phyloP scores from a whole-genome alignment of 2,113 vertebrate species.

The Porphyrio hochstetteri region DNA sequence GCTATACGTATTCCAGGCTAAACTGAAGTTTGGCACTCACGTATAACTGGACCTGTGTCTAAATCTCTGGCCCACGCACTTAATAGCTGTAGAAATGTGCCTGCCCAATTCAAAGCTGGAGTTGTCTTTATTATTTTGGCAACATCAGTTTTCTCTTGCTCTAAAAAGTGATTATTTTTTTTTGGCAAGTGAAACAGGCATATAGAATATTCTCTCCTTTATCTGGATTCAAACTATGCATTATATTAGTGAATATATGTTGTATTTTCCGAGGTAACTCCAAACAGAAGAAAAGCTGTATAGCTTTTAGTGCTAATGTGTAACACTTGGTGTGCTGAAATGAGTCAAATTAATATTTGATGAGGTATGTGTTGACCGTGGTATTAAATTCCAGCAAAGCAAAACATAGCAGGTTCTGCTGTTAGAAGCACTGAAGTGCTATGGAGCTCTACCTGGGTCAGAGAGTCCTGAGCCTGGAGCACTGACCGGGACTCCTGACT shows the following conservation, averaged over 20 bases:
- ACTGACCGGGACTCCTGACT: neutral
- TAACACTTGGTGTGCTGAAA: neutral
- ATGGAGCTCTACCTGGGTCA: neutral
- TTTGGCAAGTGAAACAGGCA: neutral
- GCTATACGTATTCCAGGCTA: neutral
- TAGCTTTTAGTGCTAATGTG: neutral
- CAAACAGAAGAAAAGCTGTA: neutral
- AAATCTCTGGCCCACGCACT: neutral
- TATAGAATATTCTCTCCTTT: neutral
- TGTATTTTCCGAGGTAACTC: neutral
- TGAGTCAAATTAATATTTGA: neutral
- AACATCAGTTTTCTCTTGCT: neutral
- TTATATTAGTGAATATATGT: neutral
- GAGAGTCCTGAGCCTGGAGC: neutral
- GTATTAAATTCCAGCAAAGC: neutral
- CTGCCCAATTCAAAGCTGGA: neutral
- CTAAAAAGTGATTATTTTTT: neutral
- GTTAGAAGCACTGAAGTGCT: neutral
- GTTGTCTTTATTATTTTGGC: conserved; percentile 12
- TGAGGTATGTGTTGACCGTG: neutral
- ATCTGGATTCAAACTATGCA: neutral
- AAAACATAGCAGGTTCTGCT: neutral
- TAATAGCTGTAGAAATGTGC: conserved; percentile 15
- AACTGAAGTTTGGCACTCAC: neutral
- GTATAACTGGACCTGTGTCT: neutral